These are phyloP conservation scores for Margarornis squamiger DNA, from an alignment of 2,797 vertebrate genomes.

Conservation along the genomic window DNA sequence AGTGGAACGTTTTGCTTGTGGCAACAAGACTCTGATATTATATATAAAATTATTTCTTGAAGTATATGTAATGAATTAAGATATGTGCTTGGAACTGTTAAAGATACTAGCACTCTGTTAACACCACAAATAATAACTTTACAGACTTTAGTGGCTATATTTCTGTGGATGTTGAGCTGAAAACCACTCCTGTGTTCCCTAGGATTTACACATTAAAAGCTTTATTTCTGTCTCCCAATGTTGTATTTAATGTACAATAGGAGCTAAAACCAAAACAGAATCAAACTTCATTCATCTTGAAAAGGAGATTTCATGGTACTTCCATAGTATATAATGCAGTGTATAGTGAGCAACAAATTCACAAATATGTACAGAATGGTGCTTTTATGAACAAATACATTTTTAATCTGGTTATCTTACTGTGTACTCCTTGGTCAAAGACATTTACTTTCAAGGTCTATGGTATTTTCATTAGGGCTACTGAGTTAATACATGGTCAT, in stretches of 20 bases:
- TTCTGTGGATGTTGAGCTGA: neutral
- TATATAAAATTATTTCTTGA: neutral
- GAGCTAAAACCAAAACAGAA: neutral
- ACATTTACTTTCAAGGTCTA: neutral
- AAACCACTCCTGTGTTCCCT: neutral
- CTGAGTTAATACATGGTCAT: neutral
- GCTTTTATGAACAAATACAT: neutral
- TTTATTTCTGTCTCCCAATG: neutral
- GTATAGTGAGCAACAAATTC: neutral
- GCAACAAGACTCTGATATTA: neutral
- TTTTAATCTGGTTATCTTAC: neutral
- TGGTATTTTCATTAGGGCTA: neutral
- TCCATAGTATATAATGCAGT: neutral
- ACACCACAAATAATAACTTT: neutral
- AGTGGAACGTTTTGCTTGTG: neutral
- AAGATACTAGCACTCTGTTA: neutral
- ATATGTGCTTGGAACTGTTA: neutral
- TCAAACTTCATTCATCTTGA: neutral
- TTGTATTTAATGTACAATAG: neutral
- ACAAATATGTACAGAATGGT: neutral
- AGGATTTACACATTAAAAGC: neutral
- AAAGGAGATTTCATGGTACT: neutral
- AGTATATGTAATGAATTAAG: neutral
- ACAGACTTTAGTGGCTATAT: neutral
- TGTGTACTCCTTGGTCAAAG: neutral